phyloP scores from a whole-genome alignment of 2,113 vertebrate species.

The Sterna hirundo region DNA sequence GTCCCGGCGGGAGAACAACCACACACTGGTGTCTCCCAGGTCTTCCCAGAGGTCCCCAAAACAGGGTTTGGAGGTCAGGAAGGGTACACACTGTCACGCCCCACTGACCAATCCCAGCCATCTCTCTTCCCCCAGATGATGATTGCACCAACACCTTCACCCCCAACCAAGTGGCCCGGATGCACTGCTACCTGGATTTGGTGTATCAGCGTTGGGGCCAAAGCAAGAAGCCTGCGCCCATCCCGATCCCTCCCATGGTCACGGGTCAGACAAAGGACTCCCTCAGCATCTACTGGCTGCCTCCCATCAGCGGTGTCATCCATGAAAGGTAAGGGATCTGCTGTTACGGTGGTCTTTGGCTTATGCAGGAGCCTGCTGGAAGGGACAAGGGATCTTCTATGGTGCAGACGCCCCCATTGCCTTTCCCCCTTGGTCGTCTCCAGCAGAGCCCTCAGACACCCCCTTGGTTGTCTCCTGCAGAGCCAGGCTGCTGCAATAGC shows the following conservation, averaged over 20 bases:
- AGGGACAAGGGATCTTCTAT: background rate
- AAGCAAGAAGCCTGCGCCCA: conserved; percentile 78
- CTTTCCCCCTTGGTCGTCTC: background rate
- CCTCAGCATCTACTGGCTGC: conserved; percentile 90
- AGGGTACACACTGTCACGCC: rapidly evolving
- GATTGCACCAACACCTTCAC: conserved; percentile 96
- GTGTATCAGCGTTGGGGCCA: conserved; percentile 91
- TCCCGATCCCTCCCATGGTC: conserved; percentile 87
- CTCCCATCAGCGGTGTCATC: conserved; percentile 85
- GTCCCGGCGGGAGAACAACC: background rate
- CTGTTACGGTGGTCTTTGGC: rapidly evolving
- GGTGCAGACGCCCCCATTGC: rapidly evolving
- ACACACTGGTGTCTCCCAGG: rapidly evolving
- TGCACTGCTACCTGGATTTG: conserved; percentile 97
- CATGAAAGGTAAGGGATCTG: conserved; percentile 83
- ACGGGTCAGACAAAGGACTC: conserved; percentile 80
- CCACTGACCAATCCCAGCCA: rapidly evolving
- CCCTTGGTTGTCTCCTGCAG: background rate
- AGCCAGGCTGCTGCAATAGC: background rate
- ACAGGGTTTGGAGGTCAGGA: rapidly evolving
- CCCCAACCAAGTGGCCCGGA: conserved; percentile 94
- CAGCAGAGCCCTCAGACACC: background rate
- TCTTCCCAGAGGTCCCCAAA: background rate
- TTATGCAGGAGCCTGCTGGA: background rate
- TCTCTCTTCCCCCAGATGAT: conserved; percentile 79